Base-by-base conservation (phyloP, 2,888 invertebrate species). In the Syrphus vitripennis region DNA sequence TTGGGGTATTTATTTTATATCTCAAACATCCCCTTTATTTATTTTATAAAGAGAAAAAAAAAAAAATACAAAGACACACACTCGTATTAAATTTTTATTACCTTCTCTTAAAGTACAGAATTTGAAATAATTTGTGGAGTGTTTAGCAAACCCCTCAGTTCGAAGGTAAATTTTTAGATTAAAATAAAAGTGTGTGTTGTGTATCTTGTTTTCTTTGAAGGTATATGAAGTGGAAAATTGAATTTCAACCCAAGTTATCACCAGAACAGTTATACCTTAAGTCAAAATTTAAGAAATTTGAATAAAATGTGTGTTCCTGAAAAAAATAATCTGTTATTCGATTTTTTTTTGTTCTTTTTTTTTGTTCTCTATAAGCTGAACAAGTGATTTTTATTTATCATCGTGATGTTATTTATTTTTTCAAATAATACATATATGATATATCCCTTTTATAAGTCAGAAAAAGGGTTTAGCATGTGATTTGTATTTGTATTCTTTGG, bases 181-280 rank as follows among this genome's bases (percentile, higher is more conserved):
- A 34, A 14, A 14, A 19, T 2, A 1, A 34, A 34, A 34, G 34
- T 34, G 34, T 34, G 12, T n/a, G n/a, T n/a, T 42, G 55, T 59
- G 37, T 48, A 31, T 31, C 55, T 57, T 79, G 72, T 59, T 72
- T 72, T 57, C 40, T 6, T 42, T 37, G 3, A 14, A 14, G 48
- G 40, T 31, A 67, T 59, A 69, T 74, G 57, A 80, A 74, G 74
- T 74, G 40, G 67, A 80, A 74, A 74, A 80, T 69, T 48, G 40
- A 29, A 69, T 61, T 80, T 80, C 16, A 55, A 67, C 57, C 59
- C 50, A 21, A 59, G 12, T 12, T 14, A 31, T 34, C 31, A 31
- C 57, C 74, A 50, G 31, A 67, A n/a, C 24, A 48, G 31, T 31
- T 37, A 42, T 74, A 50, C 50, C 24, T 74, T 59, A 19, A 21